Conservation (phyloP, 1,140 invertebrate genomes). For the Ectropis grisescens region DNA sequence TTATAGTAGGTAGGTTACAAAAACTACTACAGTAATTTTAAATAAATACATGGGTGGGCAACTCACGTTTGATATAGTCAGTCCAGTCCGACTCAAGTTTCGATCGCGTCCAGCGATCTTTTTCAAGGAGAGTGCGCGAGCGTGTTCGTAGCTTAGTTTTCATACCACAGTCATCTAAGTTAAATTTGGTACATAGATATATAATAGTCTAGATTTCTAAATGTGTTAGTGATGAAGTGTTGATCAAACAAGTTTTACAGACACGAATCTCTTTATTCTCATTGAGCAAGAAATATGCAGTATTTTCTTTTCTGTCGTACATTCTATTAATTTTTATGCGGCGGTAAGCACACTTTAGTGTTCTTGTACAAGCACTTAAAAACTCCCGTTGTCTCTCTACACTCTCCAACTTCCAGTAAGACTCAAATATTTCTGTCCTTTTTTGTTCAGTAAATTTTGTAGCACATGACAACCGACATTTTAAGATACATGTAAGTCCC, state of each 20-base stretch:
- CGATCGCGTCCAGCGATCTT: no score
- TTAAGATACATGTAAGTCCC: background rate
- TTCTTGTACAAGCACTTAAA: constrained; percentile 20
- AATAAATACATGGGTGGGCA: no score
- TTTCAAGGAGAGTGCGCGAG: no score
- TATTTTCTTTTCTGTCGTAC: constrained; percentile 15
- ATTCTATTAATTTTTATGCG: constrained; percentile 6
- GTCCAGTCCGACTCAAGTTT: no score
- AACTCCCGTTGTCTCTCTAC: constrained; percentile 7
- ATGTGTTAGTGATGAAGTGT: constrained; percentile 1
- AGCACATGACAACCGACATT: constrained; percentile 2
- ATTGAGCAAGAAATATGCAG: constrained; percentile 14
- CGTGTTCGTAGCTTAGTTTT: no score
- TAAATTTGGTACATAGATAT: no score
- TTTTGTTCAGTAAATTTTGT: constrained; percentile 2
- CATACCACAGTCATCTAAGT: no score
- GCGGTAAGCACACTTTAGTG: constrained; percentile 20
- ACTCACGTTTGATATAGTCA: no score
- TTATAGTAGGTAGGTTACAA: no score
- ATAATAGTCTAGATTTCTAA: no score
- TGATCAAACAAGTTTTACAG: constrained; percentile 1
- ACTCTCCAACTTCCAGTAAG: constrained; percentile 8
- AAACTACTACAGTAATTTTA: no score
- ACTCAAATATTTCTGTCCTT: constrained; percentile 9
- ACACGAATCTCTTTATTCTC: constrained; percentile 13